Percentiles rank a stretch among this genome's conserved stretches.
phyloP scores from a whole-genome alignment of 1,140 invertebrate genomes.

The Venustaconcha ellipsiformis region DNA sequence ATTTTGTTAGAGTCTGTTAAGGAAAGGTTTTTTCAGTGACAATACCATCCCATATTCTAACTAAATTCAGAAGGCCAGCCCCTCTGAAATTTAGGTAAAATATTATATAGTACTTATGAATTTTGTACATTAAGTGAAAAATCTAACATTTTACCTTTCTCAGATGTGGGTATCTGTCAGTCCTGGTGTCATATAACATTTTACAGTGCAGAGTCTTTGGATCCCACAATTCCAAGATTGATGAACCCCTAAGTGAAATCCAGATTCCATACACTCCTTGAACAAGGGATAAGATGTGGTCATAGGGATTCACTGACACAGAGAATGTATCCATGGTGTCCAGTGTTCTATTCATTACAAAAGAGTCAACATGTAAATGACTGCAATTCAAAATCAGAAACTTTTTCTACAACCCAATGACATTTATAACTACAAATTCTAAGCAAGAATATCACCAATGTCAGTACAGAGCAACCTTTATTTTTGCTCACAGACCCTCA shows the following conservation, averaged over 20 bases:
- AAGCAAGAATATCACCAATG: no score
- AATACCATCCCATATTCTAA: background rate
- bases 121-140: background rate
- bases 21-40: background rate
- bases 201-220: constrained; percentile 67
- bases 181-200: constrained; percentile 71
- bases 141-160: constrained; percentile 59
- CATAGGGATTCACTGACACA: constrained; percentile 68
- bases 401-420: no score
- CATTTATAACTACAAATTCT: no score
- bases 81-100: background rate
- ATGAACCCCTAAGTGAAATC: constrained; percentile 71
- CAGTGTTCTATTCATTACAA: constrained; percentile 62
- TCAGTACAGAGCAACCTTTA: no score
- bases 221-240: constrained; percentile 72
- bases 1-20: background rate
- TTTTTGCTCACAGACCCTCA: no score
- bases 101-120: background rate
- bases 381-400: no score
- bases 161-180: constrained; percentile 67
- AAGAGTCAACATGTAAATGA: no score
- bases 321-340: constrained; percentile 70
- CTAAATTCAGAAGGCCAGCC: background rate
- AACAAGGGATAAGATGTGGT: constrained; percentile 65
- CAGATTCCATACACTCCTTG: constrained; percentile 69